Conservation (phyloP, 2,888 invertebrate species). For the Pseudolycoriella hygida region DNA sequence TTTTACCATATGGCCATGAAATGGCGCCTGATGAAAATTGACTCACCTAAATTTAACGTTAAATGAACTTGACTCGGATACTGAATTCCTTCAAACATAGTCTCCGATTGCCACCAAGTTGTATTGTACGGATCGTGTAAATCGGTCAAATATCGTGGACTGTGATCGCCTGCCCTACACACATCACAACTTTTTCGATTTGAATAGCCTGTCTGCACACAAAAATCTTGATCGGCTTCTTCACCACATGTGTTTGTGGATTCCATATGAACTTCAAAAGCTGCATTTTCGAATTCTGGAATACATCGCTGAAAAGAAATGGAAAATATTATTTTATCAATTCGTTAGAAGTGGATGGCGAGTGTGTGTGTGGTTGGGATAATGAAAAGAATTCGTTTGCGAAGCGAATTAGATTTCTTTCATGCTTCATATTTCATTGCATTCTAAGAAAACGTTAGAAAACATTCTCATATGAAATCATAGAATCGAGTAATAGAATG, state of each 20-base stretch:
- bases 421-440: too few species aligned
- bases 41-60: slow-evolving; percentile 67
- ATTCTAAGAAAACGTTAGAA: too few species aligned
- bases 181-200: slow-evolving; percentile 61
- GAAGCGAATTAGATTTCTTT: too few species aligned
- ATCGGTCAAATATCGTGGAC: slow-evolving; percentile 70
- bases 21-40: too few species aligned
- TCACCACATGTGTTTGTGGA: slow-evolving; percentile 94
- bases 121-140: slow-evolving; percentile 76
- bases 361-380: too few species aligned
- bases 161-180: slow-evolving; percentile 51
- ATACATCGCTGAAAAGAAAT: slow-evolving; percentile 69
- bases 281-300: slow-evolving; percentile 93
- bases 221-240: slow-evolving; percentile 60
- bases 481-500: too few species aligned
- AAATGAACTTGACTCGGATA: slow-evolving; percentile 85
- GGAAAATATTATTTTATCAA: neutral
- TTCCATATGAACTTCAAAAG: slow-evolving; percentile 74
- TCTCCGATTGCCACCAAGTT: slow-evolving; percentile 97
- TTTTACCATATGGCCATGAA: too few species aligned
- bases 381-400: neutral
- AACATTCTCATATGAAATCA: too few species aligned
- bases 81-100: slow-evolving; percentile 87
- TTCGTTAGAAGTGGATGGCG: too few species aligned
- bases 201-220: slow-evolving; percentile 75